phyloP scores from a whole-genome alignment of 92 coral and sea anemone species.

The Epizoanthus scotinus region DNA sequence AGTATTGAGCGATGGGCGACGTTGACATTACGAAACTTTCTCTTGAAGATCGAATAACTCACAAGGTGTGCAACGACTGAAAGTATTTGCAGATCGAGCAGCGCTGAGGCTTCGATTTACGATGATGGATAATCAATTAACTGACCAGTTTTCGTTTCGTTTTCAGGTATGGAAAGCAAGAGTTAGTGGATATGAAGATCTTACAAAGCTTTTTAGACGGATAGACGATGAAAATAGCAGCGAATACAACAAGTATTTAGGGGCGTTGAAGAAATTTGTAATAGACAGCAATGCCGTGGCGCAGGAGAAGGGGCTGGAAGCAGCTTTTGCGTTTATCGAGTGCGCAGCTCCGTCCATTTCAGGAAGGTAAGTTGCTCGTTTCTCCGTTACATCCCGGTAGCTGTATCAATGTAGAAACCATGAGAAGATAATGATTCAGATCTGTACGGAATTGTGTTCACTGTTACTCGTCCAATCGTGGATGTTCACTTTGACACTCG shows the following conservation, averaged over 20 bases:
- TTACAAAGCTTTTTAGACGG: conserved; percentile 71
- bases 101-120: conserved; percentile 14
- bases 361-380: conserved; percentile 71
- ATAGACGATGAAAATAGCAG: conserved; percentile 81
- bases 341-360: conserved; percentile 92
- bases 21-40: conserved; percentile 84
- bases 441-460: no score
- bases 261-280: conserved; percentile 92
- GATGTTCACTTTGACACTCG: no score
- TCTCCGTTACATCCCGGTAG: background rate
- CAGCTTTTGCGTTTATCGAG: conserved; percentile 84
- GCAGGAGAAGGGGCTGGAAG: conserved; percentile 96
- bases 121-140: background rate
- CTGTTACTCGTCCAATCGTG: no score
- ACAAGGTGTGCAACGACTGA: conserved; percentile 60
- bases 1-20: conserved; percentile 75
- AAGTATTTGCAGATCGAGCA: background rate
- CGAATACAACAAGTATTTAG: conserved; percentile 88
- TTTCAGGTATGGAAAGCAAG: conserved; percentile 98
- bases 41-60: conserved; percentile 83
- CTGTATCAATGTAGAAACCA: background rate
- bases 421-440: background rate
- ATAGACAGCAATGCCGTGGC: conserved; percentile 97
- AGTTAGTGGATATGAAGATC: conserved; percentile 92
- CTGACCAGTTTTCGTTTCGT: conserved; percentile 7